Evolutionary conservation across 1,140 invertebrate species (phyloP).

Genomic region (Chironomus tepperi): DNA sequence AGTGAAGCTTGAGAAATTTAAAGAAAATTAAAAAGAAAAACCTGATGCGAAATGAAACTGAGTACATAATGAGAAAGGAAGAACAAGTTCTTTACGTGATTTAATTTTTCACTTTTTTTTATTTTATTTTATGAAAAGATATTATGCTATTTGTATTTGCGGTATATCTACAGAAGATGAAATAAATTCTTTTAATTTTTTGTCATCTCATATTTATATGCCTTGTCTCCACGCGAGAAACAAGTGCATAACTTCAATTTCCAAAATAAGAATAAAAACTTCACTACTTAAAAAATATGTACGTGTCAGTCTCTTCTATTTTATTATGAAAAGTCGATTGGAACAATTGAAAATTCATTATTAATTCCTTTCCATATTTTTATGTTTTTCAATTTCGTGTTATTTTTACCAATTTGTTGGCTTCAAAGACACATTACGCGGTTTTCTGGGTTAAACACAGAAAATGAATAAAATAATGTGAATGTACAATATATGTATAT

Average conservation of each 20-base stretch:
- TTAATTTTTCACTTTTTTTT: background rate
- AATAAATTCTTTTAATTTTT: constrained; percentile 1
- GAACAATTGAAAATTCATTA: background rate
- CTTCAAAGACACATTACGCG: background rate
- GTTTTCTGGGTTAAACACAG: background rate
- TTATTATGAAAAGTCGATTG: background rate
- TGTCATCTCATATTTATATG: background rate
- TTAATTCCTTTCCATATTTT: constrained; percentile 11
- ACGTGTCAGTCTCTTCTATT: background rate
- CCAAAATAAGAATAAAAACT: no score
- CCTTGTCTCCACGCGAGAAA: background rate
- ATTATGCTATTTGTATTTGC: background rate
- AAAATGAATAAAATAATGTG: no score
- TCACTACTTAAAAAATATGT: background rate
- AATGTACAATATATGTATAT: background rate
- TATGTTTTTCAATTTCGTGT: background rate
- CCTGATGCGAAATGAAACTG: background rate
- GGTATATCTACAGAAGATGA: background rate
- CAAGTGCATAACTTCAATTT: background rate
- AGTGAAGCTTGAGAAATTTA: constrained; percentile 1
- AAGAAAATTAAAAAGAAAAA: background rate
- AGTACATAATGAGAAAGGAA: background rate
- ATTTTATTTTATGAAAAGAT: background rate
- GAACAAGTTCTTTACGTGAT: constrained; percentile 13
- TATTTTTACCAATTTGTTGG: background rate